Evolutionary conservation across 2,113 vertebrate genomes (phyloP), one percentile per base, ranked within the genome.

Genomic region (Tachycineta bicolor): DNA sequence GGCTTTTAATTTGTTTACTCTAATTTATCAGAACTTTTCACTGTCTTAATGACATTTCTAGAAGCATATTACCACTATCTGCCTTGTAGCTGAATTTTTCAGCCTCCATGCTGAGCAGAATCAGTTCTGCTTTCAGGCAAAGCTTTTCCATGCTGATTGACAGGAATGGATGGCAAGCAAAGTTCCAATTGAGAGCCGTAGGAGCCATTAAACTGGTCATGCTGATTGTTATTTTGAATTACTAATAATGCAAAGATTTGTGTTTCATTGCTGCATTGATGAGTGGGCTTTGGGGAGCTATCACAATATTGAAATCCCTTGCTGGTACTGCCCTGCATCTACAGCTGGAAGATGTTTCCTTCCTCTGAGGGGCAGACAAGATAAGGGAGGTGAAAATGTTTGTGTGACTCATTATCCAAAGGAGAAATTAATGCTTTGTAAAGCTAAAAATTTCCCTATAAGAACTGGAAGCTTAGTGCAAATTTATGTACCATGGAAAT

Each of bases 221-320:
- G 81, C 63, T 93, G 83, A 89, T 26, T 97, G 94, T 94, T 97
- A 94, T 94, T 97, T 94, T 90, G 76, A 83, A 87, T 97, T 96
- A 96, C 82, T 97, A 96, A 95, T 95, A 96, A 87, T 44, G 75
- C 62, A 62, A 77, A 82, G 46, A 49, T 75, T 97, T 97, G 58
- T 87, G 80, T 96, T 97, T 97, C 89, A 6, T 79, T 90, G 81
- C 58, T 88, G 29, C 94, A 85, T n/a, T 85, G 81, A 86, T 89
- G 62, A 28, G 23, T 60, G 52, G 62, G 58, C 83, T 96, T 94
- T 91, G 69, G 67, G 83, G 56, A 93, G 63, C 41, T 91, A 82
- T 87, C 33, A n/a, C 56, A 60, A 80, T 70, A 33, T 74, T 43
- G 62, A 94, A 95, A 90, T 91, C 83, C 63, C 82, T 80, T 31